Evolutionary conservation across 2,797 vertebrate species (phyloP).

Genomic region (Cirrhinus mrigala): DNA sequence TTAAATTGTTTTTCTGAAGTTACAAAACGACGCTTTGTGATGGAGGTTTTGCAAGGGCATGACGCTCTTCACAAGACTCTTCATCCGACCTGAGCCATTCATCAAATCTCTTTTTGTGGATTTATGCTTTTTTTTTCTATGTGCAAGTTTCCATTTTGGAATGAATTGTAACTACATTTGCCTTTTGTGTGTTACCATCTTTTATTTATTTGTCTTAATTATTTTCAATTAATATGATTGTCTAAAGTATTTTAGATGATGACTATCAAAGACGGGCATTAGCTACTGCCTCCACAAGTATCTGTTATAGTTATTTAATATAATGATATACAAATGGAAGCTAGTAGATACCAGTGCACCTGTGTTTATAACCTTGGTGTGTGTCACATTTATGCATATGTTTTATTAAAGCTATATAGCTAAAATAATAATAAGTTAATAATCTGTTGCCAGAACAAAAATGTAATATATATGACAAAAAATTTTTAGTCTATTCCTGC

Average conservation of each 20-base stretch:
- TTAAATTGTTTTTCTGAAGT: slow-evolving; percentile 47
- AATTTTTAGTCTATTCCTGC: background rate
- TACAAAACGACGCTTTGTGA: slow-evolving; percentile 46
- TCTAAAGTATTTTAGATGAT: background rate
- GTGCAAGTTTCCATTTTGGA: background rate
- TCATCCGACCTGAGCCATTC: slow-evolving; percentile 28
- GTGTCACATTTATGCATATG: background rate
- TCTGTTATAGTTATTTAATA: background rate
- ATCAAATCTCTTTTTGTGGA: background rate
- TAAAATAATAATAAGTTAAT: too few relatives aligned
- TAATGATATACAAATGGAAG: background rate
- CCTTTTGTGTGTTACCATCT: background rate
- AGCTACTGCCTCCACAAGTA: background rate
- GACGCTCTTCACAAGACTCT: slow-evolving; percentile 41
- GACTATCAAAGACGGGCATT: background rate
- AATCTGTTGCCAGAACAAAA: too few relatives aligned
- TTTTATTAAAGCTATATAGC: background rate
- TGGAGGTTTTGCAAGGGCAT: slow-evolving; percentile 42
- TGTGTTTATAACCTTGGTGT: background rate
- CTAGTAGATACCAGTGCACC: background rate
- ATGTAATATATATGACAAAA: background rate
- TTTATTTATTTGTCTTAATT: background rate
- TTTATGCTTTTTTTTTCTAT: background rate
- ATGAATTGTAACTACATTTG: slow-evolving; percentile 3
- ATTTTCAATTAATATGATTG: background rate